A percentile compares a stretch with the other conserved stretches of the same genome.
These are phyloP conservation scores for Eustalomyia histrio DNA, from an alignment of 2,888 invertebrate species.

Conservation along the genomic window DNA sequence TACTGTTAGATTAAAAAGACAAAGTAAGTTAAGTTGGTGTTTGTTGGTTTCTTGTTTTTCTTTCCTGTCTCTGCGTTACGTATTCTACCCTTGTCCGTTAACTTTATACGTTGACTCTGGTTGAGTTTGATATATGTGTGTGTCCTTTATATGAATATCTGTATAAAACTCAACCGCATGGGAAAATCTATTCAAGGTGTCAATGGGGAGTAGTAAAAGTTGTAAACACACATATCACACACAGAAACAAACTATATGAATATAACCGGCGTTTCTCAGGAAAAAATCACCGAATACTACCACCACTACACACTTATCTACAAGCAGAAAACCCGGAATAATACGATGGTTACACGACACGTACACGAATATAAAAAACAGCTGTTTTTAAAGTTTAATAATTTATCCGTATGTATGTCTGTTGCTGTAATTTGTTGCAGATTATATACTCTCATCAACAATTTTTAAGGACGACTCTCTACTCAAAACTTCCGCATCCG, in stretches of 20 bases:
- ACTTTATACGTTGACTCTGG: neutral
- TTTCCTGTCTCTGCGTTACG: neutral
- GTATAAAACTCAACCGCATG: conserved; percentile 25
- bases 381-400: conserved; percentile 55
- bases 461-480: conserved; percentile 44
- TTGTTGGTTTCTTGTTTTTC: conserved; percentile 50
- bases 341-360: neutral
- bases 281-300: conserved; percentile 35
- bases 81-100: neutral
- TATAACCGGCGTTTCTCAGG: conserved; percentile 54
- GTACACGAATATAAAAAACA: conserved; percentile 58
- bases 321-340: conserved; percentile 21
- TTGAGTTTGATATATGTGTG: neutral
- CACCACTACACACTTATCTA: conserved; percentile 6
- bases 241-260: conserved; percentile 3
- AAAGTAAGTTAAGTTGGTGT: conserved; percentile 50
- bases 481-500: conserved; percentile 58
- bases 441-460: conserved; percentile 48
- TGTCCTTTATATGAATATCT: neutral
- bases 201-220: conserved; percentile 57
- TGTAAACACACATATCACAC: conserved; percentile 12
- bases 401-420: conserved; percentile 2
- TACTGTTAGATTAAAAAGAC: conserved; percentile 56
- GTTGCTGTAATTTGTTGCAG: conserved; percentile 24
- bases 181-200: conserved; percentile 46